phyloP scores from a whole-genome alignment of 2,113 vertebrate species.

The Fulica atra region DNA sequence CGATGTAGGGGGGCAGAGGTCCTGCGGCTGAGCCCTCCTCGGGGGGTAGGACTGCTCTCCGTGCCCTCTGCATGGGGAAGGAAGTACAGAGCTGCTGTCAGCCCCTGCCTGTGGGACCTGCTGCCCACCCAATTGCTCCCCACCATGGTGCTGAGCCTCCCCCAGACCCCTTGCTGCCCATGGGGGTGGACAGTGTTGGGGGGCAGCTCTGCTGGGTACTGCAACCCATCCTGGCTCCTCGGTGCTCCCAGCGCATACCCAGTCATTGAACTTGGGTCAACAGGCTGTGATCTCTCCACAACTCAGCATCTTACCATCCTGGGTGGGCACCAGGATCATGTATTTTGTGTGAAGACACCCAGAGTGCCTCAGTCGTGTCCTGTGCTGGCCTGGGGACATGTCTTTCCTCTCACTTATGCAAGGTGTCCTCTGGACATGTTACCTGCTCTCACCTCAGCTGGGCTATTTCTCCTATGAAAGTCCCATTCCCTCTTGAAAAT shows the following conservation, averaged over 20 bases:
- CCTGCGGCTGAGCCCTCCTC: conserved; percentile 76
- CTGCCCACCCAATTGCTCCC: neutral
- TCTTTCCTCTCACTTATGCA: neutral
- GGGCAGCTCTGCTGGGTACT: neutral
- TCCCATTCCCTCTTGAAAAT: neutral
- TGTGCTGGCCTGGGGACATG: neutral
- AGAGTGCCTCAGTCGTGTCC: neutral
- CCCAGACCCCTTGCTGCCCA: accelerated
- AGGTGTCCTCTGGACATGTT: neutral
- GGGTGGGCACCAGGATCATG: neutral
- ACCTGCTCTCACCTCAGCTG: neutral
- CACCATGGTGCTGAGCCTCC: neutral
- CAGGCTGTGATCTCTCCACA: neutral
- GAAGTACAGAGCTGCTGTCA: neutral
- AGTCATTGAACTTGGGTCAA: neutral
- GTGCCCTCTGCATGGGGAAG: conserved; percentile 65
- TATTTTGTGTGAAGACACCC: neutral
- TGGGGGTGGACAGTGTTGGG: neutral
- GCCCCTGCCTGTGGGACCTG: neutral
- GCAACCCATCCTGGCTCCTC: neutral
- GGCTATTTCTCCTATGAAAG: neutral
- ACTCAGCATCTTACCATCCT: neutral
- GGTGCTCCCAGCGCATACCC: neutral
- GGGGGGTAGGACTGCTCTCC: conserved; percentile 63
- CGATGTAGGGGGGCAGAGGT: neutral